phyloP scores from a whole-genome alignment of 2,797 vertebrate genomes.

The Acanthurus lineatus region DNA sequence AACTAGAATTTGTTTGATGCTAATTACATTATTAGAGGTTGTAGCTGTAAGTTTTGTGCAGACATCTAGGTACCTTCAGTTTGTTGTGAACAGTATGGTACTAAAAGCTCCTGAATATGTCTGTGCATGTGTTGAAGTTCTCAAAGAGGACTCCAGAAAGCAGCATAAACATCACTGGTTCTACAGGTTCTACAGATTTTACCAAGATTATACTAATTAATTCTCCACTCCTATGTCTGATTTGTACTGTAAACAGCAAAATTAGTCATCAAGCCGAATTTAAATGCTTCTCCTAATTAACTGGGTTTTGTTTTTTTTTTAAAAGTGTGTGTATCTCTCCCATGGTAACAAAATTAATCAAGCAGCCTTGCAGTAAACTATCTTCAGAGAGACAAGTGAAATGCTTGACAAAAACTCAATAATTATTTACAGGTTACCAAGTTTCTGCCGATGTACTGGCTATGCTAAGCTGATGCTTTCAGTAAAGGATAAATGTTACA shows the following conservation, averaged over 20 bases:
- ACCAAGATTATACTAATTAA: not conserved
- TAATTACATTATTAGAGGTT: too few relatives aligned
- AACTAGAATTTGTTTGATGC: too few relatives aligned
- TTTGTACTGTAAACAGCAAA: constrained; percentile 9
- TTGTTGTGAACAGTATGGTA: too few relatives aligned
- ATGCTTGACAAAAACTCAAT: constrained; percentile 1
- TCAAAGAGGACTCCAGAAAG: too few relatives aligned
- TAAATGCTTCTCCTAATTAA: constrained; percentile 13
- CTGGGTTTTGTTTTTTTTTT: too few relatives aligned
- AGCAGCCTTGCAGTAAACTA: not conserved
- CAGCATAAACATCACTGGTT: too few relatives aligned
- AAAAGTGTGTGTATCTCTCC: not conserved
- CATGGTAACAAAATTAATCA: constrained; percentile 1
- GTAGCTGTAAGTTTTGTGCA: too few relatives aligned
- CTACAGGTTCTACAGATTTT: not conserved
- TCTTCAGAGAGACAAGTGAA: constrained; percentile 5
- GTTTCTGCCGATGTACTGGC: not conserved
- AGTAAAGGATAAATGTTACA: not conserved
- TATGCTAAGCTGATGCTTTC: not conserved
- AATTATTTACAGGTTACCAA: not conserved
- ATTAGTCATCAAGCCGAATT: constrained; percentile 10
- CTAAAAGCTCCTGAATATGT: too few relatives aligned
- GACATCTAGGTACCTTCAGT: too few relatives aligned
- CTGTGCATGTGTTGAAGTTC: too few relatives aligned
- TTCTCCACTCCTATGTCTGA: not conserved